Conservation (phyloP, 92 coral and sea anemone genomes). For the Porites evermanni region DNA sequence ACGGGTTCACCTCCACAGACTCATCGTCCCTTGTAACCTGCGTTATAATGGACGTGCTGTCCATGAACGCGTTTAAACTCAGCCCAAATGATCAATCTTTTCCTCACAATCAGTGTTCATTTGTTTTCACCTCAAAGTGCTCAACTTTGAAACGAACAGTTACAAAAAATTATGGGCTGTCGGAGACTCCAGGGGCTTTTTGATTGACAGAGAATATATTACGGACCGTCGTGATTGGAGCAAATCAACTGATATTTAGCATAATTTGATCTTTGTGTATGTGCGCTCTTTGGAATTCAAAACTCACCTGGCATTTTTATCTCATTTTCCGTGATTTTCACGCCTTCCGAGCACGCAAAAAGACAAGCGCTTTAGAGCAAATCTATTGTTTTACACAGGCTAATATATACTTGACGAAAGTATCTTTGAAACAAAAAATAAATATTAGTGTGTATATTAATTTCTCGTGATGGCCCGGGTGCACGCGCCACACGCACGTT, state of each 20-base stretch:
- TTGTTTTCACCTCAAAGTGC: conserved; percentile 37
- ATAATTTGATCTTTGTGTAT: conserved; percentile 1
- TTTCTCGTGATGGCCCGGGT: no score
- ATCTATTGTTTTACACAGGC: no score
- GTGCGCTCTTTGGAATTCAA: conserved; percentile 13
- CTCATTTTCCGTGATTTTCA: neutral
- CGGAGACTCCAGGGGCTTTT: conserved; percentile 42
- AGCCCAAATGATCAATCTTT: conserved; percentile 33
- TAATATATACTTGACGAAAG: no score
- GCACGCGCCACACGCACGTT: no score
- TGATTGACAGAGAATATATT: conserved; percentile 83
- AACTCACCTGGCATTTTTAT: conserved; percentile 4
- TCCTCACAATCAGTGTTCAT: conserved; percentile 31
- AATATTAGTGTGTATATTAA: no score
- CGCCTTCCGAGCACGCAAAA: neutral
- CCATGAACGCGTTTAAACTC: conserved; percentile 78
- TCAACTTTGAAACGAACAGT: conserved; percentile 26
- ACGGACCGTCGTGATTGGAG: conserved; percentile 37
- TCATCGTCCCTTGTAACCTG: conserved; percentile 99
- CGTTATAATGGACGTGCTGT: conserved; percentile 99
- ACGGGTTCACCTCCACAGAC: conserved; percentile 80
- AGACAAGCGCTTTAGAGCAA: neutral
- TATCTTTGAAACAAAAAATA: no score
- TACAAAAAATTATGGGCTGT: conserved; percentile 87
- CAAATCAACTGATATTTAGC: conserved; percentile 15